Conservation (phyloP, 2,888 invertebrate genomes). For the Acanthopleura granulata region DNA sequence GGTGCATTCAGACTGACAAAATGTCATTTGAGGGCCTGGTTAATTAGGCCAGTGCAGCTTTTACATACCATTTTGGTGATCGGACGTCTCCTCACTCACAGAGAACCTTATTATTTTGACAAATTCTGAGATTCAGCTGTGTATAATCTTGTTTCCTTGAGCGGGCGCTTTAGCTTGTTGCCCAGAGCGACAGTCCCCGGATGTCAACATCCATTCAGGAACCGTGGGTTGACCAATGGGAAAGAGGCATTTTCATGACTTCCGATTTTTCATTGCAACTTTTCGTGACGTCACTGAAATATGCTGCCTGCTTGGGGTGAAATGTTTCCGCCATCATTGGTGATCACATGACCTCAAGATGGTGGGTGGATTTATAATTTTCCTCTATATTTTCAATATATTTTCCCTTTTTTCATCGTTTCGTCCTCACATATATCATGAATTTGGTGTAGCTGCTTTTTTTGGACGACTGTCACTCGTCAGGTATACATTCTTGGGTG, state of each 20-base stretch:
- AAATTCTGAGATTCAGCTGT: no score
- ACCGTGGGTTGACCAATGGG: background rate
- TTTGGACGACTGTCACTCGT: no score
- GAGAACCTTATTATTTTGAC: no score
- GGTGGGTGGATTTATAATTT: constrained; percentile 35
- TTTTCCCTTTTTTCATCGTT: background rate
- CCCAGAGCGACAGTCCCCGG: constrained; percentile 19
- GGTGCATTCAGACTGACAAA: no score
- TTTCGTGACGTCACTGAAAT: constrained; percentile 2
- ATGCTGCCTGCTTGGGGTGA: background rate
- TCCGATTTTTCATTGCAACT: background rate
- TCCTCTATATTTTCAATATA: background rate
- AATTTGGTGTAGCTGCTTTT: no score
- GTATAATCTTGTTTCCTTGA: no score
- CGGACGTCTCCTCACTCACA: no score
- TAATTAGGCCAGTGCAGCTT: no score
- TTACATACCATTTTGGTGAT: no score
- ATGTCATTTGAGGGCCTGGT: no score
- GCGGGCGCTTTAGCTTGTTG: constrained; percentile 17
- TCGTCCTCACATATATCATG: background rate
- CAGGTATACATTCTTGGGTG: no score
- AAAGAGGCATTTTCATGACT: background rate
- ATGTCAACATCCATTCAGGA: background rate
- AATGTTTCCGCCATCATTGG: background rate
- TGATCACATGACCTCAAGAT: constrained; percentile 43